Conservation (phyloP, 1,140 invertebrate species). For the Plectus sambesii region DNA sequence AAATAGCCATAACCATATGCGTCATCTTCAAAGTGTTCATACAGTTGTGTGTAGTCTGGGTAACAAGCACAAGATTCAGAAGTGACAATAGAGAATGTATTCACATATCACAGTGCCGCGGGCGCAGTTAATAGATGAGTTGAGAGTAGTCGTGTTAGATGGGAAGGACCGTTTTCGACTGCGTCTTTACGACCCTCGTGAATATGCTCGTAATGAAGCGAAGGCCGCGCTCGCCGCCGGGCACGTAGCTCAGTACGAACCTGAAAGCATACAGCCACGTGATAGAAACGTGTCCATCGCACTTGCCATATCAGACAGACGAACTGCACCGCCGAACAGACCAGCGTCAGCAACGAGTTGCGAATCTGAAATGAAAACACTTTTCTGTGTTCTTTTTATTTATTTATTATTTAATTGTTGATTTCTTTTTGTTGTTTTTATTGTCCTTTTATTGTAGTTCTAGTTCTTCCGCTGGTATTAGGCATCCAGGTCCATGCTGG, state of each 20-base stretch:
- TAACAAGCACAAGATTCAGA: no score
- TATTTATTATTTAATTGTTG: background rate
- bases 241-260: constrained; percentile 73
- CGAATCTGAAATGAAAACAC: constrained; percentile 23
- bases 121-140: no score
- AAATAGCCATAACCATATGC: no score
- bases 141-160: no score
- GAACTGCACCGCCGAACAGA: constrained; percentile 13
- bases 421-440: no score
- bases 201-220: constrained; percentile 80
- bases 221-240: constrained; percentile 74
- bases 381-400: background rate
- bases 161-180: constrained; percentile 23
- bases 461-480: no score
- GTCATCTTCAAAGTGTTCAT: no score
- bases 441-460: no score
- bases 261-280: constrained; percentile 65
- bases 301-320: constrained; percentile 15
- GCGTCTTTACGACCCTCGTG: constrained; percentile 50
- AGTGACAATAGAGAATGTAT: no score
- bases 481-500: no score
- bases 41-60: no score
- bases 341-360: constrained; percentile 17
- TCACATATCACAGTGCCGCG: no score
- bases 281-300: constrained; percentile 69